These are phyloP conservation scores for Amyelois transitella DNA, from an alignment of 1,140 invertebrate genomes.

Conservation along the genomic window DNA sequence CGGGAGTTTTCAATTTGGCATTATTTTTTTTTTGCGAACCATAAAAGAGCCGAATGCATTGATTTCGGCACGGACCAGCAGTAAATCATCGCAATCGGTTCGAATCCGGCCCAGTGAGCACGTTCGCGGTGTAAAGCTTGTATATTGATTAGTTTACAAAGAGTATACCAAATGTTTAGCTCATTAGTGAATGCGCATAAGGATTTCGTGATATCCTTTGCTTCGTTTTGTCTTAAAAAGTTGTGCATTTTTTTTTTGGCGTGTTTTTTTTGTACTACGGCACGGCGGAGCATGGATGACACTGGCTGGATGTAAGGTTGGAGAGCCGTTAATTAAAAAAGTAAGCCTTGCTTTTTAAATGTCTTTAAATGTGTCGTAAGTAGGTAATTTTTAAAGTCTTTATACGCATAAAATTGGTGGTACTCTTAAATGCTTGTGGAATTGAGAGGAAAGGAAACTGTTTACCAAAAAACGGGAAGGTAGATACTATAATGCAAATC, in stretches of 20 bases:
- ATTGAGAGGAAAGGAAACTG: no score
- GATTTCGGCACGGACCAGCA: not conserved
- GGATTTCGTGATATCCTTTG: not conserved
- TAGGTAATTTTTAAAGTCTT: no score
- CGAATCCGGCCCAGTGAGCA: not conserved
- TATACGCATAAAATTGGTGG: no score
- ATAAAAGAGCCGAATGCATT: not conserved
- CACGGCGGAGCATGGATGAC: not conserved
- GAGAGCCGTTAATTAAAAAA: not conserved
- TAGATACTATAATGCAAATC: no score
- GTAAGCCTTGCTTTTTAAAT: not conserved
- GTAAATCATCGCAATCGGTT: conserved; percentile 2
- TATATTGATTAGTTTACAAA: not conserved
- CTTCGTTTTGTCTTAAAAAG: not conserved
- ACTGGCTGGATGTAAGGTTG: not conserved
- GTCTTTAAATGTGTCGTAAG: no score
- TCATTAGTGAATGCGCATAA: not conserved
- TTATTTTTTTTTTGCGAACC: not conserved
- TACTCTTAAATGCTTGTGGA: no score
- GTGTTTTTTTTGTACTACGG: not conserved
- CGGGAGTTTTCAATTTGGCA: not conserved
- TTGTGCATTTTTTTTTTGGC: not conserved
- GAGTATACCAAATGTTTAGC: not conserved
- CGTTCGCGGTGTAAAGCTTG: not conserved
- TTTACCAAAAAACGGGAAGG: no score